These are phyloP conservation scores for Odontamblyopus rebecca DNA, from an alignment of 2,797 vertebrate genomes.

Conservation along the genomic window DNA sequence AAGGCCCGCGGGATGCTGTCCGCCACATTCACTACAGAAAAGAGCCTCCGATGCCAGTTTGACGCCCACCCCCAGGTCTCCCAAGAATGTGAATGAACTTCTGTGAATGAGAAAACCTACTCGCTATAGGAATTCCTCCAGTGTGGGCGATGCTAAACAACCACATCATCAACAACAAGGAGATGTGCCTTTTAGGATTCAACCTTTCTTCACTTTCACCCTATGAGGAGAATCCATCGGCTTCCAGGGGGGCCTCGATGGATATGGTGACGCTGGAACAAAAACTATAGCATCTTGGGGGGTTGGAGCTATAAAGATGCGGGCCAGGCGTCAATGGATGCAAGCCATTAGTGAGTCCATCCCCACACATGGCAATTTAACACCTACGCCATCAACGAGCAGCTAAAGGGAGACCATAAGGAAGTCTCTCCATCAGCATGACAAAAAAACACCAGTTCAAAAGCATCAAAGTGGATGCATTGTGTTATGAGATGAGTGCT, in stretches of 20 bases:
- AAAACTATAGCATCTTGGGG: slow-evolving; percentile 53
- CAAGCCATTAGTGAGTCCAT: slow-evolving; percentile 54
- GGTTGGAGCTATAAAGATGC: slow-evolving; percentile 41
- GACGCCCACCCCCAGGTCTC: slow-evolving; percentile 77
- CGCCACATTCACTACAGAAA: slow-evolving; percentile 62
- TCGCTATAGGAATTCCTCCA: slow-evolving; percentile 68
- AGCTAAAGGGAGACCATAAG: slow-evolving; percentile 45
- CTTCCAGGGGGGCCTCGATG: slow-evolving; percentile 64
- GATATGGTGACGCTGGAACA: slow-evolving; percentile 58
- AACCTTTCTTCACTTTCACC: slow-evolving; percentile 46
- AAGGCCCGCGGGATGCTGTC: slow-evolving; percentile 65
- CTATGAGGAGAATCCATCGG: slow-evolving; percentile 55
- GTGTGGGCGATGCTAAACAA: slow-evolving; percentile 68
- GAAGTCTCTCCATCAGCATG: slow-evolving; percentile 73
- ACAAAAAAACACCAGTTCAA: slow-evolving; percentile 68
- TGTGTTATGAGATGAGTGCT: slow-evolving; percentile 38
- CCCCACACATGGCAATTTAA: slow-evolving; percentile 71
- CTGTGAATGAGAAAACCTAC: slow-evolving; percentile 79
- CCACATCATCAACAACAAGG: slow-evolving; percentile 65
- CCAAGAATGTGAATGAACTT: slow-evolving; percentile 79
- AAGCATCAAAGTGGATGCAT: slow-evolving; percentile 72
- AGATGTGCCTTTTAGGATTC: slow-evolving; percentile 59
- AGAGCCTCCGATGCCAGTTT: slow-evolving; percentile 70
- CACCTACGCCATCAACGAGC: slow-evolving; percentile 73
- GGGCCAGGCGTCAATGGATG: slow-evolving; percentile 60